Conservation (phyloP, 2,888 invertebrate species). For the Drosophila hamatofila region DNA sequence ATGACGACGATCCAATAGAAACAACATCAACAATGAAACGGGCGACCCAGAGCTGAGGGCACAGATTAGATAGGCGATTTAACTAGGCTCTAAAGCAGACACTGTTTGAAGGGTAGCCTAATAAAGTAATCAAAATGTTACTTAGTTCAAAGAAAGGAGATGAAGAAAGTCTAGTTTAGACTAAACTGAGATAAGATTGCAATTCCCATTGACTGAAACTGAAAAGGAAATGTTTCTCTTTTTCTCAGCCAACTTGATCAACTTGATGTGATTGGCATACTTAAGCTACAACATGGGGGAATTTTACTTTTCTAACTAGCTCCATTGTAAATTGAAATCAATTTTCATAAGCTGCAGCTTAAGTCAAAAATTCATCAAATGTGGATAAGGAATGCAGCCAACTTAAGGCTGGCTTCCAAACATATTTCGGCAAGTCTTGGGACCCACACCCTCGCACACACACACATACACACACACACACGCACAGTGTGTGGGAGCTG, state of each 20-base stretch:
- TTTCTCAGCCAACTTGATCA: not conserved
- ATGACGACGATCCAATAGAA: slow-evolving; percentile 20
- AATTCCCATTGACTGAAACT: not conserved
- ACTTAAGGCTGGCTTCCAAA: slow-evolving; percentile 23
- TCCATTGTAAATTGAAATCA: slow-evolving; percentile 38
- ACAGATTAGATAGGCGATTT: slow-evolving; percentile 47
- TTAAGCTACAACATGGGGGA: slow-evolving; percentile 12
- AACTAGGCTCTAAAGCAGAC: slow-evolving; percentile 16
- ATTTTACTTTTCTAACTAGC: slow-evolving; percentile 25
- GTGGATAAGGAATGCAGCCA: slow-evolving; percentile 18
- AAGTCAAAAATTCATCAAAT: slow-evolving; percentile 69
- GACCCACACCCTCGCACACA: not conserved
- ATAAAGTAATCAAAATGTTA: slow-evolving; percentile 51
- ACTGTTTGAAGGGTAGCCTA: slow-evolving; percentile 5
- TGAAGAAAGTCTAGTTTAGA: not conserved
- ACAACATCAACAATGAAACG: not conserved
- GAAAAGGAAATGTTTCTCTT: not conserved
- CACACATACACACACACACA: slow-evolving; percentile 10
- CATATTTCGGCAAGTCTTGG: slow-evolving; percentile 48
- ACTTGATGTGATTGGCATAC: not conserved
- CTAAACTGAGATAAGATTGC: slow-evolving; percentile 32
- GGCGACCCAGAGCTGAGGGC: slow-evolving; percentile 6
- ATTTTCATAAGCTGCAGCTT: slow-evolving; percentile 58
- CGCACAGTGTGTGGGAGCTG: slow-evolving; percentile 72
- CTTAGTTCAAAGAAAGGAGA: slow-evolving; percentile 11